Evolutionary conservation across 2,113 vertebrate genomes (phyloP).

Genomic region (Istiophorus platypterus): DNA sequence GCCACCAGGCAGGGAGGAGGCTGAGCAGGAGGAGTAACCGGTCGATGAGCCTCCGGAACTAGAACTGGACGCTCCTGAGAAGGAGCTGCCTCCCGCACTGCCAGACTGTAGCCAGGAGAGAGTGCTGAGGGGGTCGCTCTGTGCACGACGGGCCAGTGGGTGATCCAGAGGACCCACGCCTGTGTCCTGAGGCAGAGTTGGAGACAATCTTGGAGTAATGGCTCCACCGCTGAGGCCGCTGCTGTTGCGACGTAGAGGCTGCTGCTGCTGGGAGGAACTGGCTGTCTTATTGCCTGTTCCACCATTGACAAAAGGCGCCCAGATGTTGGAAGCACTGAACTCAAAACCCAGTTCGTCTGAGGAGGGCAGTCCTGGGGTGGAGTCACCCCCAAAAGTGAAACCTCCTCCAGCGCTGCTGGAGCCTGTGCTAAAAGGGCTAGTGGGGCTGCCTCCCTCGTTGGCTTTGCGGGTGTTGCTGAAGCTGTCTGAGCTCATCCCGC

Average conservation of each 20-base stretch:
- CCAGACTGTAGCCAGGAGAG: conserved; percentile 91
- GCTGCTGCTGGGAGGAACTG: conserved; percentile 76
- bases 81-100: conserved; percentile 83
- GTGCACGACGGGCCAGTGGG: conserved; percentile 88
- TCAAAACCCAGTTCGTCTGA: conserved; percentile 92
- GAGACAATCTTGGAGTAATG: conserved; percentile 88
- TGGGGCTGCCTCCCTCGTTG: conserved; percentile 88
- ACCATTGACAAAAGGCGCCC: conserved; percentile 89
- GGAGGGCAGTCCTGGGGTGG: conserved; percentile 71
- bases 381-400: conserved; percentile 86
- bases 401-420: conserved; percentile 82
- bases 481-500: conserved; percentile 81
- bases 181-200: conserved; percentile 80
- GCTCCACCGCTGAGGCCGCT: conserved; percentile 84
- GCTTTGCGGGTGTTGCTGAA: conserved; percentile 83
- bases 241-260: conserved; percentile 84
- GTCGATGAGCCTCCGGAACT: conserved; percentile 85
- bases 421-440: conserved; percentile 85
- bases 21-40: conserved; percentile 90
- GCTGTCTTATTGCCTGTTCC: conserved; percentile 68
- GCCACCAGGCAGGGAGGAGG: conserved; percentile 89
- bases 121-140: conserved; percentile 90
- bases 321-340: conserved; percentile 89
- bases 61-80: conserved; percentile 87
- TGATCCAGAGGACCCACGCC: conserved; percentile 85